Percentiles rank a stretch among this genome's conserved stretches.
Evolutionary conservation across 2,797 vertebrate genomes (phyloP).

Genomic region (Brachyrhaphis roseni): DNA sequence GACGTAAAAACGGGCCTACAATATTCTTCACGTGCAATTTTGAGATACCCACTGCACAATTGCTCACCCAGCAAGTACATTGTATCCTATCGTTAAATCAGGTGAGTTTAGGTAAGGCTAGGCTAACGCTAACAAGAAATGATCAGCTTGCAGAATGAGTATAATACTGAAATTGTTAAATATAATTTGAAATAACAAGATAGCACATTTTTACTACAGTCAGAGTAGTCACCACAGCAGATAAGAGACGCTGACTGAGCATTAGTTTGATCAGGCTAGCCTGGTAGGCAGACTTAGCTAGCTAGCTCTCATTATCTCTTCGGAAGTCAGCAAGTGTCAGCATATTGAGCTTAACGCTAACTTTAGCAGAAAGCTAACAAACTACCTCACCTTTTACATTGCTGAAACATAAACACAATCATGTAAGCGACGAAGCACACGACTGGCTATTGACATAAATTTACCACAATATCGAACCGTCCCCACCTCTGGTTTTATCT

Average conservation of each 20-base stretch:
- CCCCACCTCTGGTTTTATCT: constrained; percentile 40
- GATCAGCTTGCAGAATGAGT: constrained; percentile 18
- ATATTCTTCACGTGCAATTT: not conserved
- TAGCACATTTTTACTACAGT: not conserved
- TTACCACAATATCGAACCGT: constrained; percentile 46
- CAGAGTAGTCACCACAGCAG: not conserved
- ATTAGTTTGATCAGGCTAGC: not conserved
- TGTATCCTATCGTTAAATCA: not conserved
- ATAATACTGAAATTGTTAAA: not conserved
- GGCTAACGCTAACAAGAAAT: constrained; percentile 31
- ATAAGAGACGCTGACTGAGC: not conserved
- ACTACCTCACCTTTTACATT: not conserved
- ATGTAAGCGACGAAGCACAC: not conserved
- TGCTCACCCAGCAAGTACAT: not conserved
- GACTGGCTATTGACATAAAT: not conserved
- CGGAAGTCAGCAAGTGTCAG: constrained; percentile 33
- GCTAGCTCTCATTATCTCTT: constrained; percentile 31
- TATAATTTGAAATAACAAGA: not conserved
- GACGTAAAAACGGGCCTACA: not conserved
- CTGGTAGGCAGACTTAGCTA: constrained; percentile 36
- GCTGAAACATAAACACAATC: not conserved
- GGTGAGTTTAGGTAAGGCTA: not conserved
- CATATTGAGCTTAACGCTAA: constrained; percentile 37
- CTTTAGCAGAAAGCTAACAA: not conserved
- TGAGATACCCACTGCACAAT: not conserved